These are phyloP conservation scores for Polietes domitor DNA, from an alignment of 2,888 invertebrate species.

Conservation along the genomic window DNA sequence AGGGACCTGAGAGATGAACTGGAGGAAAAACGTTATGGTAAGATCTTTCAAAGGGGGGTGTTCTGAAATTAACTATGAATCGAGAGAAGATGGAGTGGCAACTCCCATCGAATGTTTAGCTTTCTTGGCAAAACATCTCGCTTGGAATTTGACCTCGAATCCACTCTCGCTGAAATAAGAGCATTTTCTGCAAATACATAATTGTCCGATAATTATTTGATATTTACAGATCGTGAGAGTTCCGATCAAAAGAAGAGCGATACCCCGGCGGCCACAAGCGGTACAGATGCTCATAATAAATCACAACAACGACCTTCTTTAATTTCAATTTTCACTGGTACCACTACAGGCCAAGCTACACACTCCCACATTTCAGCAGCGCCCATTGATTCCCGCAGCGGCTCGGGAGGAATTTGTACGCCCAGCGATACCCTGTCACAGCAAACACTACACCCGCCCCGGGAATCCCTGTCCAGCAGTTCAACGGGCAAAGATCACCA, in stretches of 20 bases:
- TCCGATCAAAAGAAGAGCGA: conserved; percentile 80
- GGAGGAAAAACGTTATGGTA: conserved; percentile 84
- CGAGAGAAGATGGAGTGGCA: too few species aligned
- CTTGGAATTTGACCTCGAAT: too few species aligned
- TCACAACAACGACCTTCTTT: conserved; percentile 85
- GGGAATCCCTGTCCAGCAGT: conserved; percentile 84
- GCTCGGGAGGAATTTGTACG: conserved; percentile 80
- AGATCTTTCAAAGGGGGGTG: conserved; percentile 24
- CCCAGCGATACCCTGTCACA: conserved; percentile 81
- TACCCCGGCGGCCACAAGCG: conserved; percentile 79
- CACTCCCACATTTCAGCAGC: conserved; percentile 79
- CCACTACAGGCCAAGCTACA: conserved; percentile 80
- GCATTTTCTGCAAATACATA: too few species aligned
- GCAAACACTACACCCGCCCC: conserved; percentile 81
- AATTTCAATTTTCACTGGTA: conserved; percentile 86
- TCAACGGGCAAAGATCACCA: conserved; percentile 82
- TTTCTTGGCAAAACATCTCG: too few species aligned
- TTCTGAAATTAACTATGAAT: not conserved
- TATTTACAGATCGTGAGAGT: conserved; percentile 76
- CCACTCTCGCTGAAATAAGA: too few species aligned
- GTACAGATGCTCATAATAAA: conserved; percentile 82
- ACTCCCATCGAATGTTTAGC: too few species aligned
- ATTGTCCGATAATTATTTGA: not conserved
- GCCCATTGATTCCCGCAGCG: conserved; percentile 80
- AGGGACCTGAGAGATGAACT: conserved; percentile 93